A percentile compares a stretch with the other conserved stretches of the same genome.
Evolutionary conservation across 1,140 invertebrate species (phyloP).

Genomic region (Drosophila azteca): DNA sequence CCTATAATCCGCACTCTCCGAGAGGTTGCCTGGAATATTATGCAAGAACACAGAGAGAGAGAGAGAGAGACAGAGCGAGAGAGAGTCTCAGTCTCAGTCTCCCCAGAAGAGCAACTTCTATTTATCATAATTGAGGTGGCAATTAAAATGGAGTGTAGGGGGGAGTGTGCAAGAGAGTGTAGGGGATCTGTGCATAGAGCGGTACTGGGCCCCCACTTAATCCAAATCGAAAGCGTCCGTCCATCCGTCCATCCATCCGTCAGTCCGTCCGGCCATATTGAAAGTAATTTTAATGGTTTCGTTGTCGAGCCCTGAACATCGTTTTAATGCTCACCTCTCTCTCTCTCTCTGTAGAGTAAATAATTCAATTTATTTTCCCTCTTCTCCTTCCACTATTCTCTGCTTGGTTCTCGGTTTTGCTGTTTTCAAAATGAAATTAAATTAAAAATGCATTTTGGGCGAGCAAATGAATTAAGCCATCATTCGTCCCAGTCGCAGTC

Average conservation of each 20-base stretch:
- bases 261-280: slow-evolving; percentile 44
- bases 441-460: slow-evolving; percentile 79
- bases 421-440: slow-evolving; percentile 62
- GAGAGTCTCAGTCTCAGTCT: neutral
- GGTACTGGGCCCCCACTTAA: slow-evolving; percentile 38
- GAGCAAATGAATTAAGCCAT: slow-evolving; percentile 75
- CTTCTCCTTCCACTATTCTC: neutral
- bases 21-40: slow-evolving; percentile 40
- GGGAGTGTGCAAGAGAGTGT: no score
- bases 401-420: neutral
- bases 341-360: slow-evolving; percentile 29
- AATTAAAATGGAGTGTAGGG: slow-evolving; percentile 45
- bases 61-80: neutral
- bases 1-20: slow-evolving; percentile 63
- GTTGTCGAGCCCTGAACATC: slow-evolving; percentile 45
- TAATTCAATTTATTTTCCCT: slow-evolving; percentile 49
- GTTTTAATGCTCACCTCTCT: slow-evolving; percentile 48
- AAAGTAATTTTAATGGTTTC: slow-evolving; percentile 70
- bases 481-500: slow-evolving; percentile 34
- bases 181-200: neutral
- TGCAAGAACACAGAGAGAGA: slow-evolving; percentile 48
- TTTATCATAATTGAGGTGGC: slow-evolving; percentile 72
- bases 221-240: slow-evolving; percentile 64
- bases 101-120: slow-evolving; percentile 23
- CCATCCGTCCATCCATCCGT: slow-evolving; percentile 21